These are phyloP conservation scores for Potorous gilbertii DNA, from an alignment of 2,797 vertebrate genomes.

Conservation along the genomic window DNA sequence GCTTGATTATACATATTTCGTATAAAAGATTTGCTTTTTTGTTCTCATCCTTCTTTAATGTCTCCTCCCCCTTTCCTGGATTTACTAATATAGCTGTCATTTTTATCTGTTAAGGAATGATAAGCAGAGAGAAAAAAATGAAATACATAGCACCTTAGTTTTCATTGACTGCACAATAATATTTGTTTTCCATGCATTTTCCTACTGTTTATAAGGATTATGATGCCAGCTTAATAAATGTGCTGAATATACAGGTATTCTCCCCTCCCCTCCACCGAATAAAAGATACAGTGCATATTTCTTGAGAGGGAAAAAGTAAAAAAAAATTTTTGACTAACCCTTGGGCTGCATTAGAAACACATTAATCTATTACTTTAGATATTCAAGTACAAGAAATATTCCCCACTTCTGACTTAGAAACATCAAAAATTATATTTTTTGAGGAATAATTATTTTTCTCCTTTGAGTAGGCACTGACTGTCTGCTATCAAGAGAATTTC, in stretches of 20 bases:
- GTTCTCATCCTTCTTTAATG: background rate
- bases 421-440: background rate
- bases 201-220: slow-evolving; percentile 27
- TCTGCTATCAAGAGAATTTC: background rate
- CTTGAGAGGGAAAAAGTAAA: too few species aligned
- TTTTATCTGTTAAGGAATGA: background rate
- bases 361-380: slow-evolving; percentile 1
- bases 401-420: background rate
- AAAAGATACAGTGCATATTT: too few species aligned
- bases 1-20: background rate
- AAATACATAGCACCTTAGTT: slow-evolving; percentile 69
- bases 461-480: background rate
- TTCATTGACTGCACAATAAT: slow-evolving; percentile 61
- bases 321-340: background rate
- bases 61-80: background rate
- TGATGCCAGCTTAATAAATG: background rate
- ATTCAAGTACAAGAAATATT: slow-evolving; percentile 35
- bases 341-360: slow-evolving; percentile 24
- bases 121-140: slow-evolving; percentile 36
- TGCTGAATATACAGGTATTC: background rate
- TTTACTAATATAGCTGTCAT: background rate
- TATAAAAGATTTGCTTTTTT: background rate
- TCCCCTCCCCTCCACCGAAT: background rate
- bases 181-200: slow-evolving; percentile 62
- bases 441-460: slow-evolving; percentile 10